Evolutionary conservation across 2,113 vertebrate species (phyloP).

Genomic region (Pseudorhombus dupliciocellatus): DNA sequence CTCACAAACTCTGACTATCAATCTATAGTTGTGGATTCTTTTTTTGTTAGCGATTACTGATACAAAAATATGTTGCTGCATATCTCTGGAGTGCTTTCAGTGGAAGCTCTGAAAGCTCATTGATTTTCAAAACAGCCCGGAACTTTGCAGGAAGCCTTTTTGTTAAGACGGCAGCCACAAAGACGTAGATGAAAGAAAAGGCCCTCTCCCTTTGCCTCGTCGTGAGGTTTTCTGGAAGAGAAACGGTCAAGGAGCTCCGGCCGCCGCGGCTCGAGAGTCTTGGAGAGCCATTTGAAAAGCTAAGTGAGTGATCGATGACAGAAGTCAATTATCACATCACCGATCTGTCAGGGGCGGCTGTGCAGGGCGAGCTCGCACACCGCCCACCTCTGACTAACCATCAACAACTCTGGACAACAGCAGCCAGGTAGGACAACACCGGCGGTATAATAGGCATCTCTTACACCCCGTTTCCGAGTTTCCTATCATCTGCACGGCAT

Average conservation of each 20-base stretch:
- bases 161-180: not conserved
- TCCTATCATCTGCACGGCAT: not conserved
- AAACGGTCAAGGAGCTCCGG: constrained; percentile 46
- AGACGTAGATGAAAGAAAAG: not conserved
- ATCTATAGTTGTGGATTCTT: not conserved
- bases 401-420: constrained; percentile 37
- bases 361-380: constrained; percentile 42
- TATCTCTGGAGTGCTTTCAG: not conserved
- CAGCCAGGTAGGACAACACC: constrained; percentile 29
- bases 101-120: constrained; percentile 1
- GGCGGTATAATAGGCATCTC: not conserved
- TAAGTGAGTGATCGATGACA: constrained; percentile 74
- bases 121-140: constrained; percentile 10
- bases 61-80: not conserved
- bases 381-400: constrained; percentile 49
- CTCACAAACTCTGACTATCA: not conserved
- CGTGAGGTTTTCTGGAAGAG: constrained; percentile 27
- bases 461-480: not conserved
- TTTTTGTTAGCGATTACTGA: not conserved
- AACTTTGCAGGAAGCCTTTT: constrained; percentile 6
- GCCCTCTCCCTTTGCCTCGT: not conserved
- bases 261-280: constrained; percentile 44
- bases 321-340: constrained; percentile 77
- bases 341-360: constrained; percentile 57
- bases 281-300: constrained; percentile 62